phyloP scores from a whole-genome alignment of 2,113 vertebrate species.

The Gila orcuttii region DNA sequence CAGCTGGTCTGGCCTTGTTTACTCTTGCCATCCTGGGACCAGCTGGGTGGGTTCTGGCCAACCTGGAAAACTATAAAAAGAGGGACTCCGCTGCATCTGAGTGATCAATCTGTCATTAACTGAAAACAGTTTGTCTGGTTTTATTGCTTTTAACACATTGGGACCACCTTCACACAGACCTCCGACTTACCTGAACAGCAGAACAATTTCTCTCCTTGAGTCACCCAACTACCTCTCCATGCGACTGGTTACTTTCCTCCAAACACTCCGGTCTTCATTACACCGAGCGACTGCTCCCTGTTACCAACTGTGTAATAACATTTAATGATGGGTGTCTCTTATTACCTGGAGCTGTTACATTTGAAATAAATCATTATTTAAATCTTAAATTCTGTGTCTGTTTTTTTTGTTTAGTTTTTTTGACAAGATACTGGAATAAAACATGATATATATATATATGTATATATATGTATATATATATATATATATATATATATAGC shows the following conservation, averaged over 20 bases:
- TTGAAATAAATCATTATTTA: slow-evolving; percentile 66
- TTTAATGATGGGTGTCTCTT: slow-evolving; percentile 43
- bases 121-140: slow-evolving; percentile 1
- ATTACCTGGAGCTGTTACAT: slow-evolving; percentile 59
- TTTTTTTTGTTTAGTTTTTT: not conserved
- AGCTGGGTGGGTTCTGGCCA: slow-evolving; percentile 74
- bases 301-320: slow-evolving; percentile 30
- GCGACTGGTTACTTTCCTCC: slow-evolving; percentile 36
- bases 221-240: slow-evolving; percentile 51
- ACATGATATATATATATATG: not conserved
- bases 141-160: slow-evolving; percentile 46
- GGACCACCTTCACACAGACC: slow-evolving; percentile 54
- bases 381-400: slow-evolving; percentile 27
- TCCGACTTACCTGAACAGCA: not conserved
- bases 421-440: not conserved
- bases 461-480: too few species aligned
- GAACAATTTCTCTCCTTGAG: slow-evolving; percentile 39
- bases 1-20: slow-evolving; percentile 58
- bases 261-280: slow-evolving; percentile 45
- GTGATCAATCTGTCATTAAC: not conserved
- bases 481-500: too few species aligned
- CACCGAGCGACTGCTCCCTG: not conserved
- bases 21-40: slow-evolving; percentile 68
- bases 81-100: slow-evolving; percentile 48
- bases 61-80: slow-evolving; percentile 77